Evolutionary conservation across 2,113 vertebrate species (phyloP).

Genomic region (Dromas ardeola): DNA sequence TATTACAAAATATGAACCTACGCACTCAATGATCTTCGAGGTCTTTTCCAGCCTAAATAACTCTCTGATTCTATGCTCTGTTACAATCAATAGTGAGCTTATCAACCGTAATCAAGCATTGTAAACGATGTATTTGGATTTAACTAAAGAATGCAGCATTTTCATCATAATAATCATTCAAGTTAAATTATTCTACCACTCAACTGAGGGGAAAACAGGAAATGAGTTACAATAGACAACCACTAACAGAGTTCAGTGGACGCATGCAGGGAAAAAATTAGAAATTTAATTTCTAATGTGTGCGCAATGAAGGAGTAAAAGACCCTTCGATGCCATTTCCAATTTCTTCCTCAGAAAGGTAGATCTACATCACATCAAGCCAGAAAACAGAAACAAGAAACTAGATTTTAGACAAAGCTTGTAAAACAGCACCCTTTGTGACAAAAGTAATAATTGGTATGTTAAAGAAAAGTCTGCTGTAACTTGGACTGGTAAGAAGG

Average conservation of each 20-base stretch:
- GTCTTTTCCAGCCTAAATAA: neutral
- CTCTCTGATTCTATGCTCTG: neutral
- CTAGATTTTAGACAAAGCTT: neutral
- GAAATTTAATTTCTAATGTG: neutral
- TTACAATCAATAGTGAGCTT: neutral
- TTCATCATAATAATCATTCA: neutral
- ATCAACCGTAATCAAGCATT: neutral
- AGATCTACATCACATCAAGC: neutral
- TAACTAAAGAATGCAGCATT: neutral
- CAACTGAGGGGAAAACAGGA: neutral
- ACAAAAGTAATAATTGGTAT: fast-evolving
- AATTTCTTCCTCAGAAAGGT: neutral
- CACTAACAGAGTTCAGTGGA: neutral
- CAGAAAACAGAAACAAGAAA: neutral
- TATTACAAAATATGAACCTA: neutral
- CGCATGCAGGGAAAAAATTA: neutral
- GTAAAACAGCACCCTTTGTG: neutral
- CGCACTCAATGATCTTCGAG: neutral
- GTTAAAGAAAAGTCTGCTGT: neutral
- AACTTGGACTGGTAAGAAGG: neutral
- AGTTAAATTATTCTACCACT: neutral
- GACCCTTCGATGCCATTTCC: neutral
- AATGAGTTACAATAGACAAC: neutral
- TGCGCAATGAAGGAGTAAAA: neutral
- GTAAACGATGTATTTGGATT: neutral